Conservation (phyloP, 1,140 invertebrate species). For the Steinernema feltiae region DNA sequence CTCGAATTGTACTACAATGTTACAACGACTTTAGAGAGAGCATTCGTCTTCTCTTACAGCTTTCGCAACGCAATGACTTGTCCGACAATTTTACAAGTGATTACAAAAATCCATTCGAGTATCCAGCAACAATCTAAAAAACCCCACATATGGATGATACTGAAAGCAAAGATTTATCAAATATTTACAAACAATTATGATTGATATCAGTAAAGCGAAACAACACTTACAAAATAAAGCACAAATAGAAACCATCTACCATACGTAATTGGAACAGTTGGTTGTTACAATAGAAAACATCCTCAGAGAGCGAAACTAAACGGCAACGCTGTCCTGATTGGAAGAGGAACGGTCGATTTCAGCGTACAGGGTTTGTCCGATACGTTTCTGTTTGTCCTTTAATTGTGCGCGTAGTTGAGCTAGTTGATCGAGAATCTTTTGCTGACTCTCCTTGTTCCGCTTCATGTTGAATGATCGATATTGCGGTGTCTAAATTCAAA, state of each 20-base stretch:
- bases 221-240: neutral
- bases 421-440: constrained; percentile 39
- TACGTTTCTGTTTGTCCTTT: constrained; percentile 36
- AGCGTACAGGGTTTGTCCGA: constrained; percentile 32
- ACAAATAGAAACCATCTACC: neutral
- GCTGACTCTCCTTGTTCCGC: constrained; percentile 37
- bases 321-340: constrained; percentile 29
- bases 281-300: neutral
- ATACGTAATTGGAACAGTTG: neutral
- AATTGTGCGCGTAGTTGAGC: constrained; percentile 36
- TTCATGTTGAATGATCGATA: constrained; percentile 43
- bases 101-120: too few relatives aligned
- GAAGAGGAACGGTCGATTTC: neutral
- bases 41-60: too few relatives aligned
- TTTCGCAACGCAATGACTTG: too few relatives aligned
- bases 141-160: too few relatives aligned
- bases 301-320: neutral
- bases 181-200: constrained; percentile 10
- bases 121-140: too few relatives aligned
- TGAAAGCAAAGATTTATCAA: neutral
- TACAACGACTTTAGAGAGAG: too few relatives aligned
- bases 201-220: neutral
- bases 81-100: too few relatives aligned
- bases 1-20: too few relatives aligned
- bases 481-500: constrained; percentile 31